These are phyloP conservation scores for Pocillopora grandis DNA, from an alignment of 92 coral and sea anemone species.

Conservation along the genomic window DNA sequence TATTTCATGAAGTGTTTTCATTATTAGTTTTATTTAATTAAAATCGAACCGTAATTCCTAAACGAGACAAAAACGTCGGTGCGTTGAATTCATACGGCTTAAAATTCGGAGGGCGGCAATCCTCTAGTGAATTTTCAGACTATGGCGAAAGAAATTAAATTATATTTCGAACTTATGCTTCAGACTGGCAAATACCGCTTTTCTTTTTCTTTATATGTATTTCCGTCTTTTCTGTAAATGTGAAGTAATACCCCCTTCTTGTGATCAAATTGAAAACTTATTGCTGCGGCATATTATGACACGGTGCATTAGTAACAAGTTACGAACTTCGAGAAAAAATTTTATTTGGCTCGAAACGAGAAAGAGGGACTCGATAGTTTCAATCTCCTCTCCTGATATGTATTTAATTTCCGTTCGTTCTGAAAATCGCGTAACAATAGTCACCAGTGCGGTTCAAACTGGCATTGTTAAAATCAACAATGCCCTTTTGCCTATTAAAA, in stretches of 20 bases:
- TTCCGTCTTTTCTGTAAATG: too few relatives aligned
- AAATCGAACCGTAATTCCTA: slow-evolving; percentile 1
- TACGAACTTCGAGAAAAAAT: neutral
- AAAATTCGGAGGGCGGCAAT: neutral
- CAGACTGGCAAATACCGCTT: too few relatives aligned
- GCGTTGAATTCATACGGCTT: neutral
- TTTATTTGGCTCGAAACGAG: neutral
- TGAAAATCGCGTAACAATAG: neutral
- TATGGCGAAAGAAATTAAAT: neutral
- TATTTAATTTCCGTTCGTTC: neutral
- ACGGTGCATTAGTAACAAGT: neutral
- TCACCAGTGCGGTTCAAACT: neutral
- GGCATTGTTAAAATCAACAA: slow-evolving; percentile 10
- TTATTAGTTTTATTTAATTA: slow-evolving; percentile 2
- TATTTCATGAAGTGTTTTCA: neutral
- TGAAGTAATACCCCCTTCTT: neutral
- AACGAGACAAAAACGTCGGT: neutral
- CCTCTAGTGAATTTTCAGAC: neutral
- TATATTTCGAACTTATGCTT: neutral
- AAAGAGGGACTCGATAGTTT: neutral
- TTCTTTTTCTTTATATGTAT: too few relatives aligned
- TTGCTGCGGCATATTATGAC: neutral
- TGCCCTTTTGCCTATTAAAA: slow-evolving; percentile 9
- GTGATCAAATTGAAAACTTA: neutral
- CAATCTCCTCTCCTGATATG: neutral